Evolutionary conservation across 2,113 vertebrate species (phyloP).

Genomic region (Ictalurus punctatus): DNA sequence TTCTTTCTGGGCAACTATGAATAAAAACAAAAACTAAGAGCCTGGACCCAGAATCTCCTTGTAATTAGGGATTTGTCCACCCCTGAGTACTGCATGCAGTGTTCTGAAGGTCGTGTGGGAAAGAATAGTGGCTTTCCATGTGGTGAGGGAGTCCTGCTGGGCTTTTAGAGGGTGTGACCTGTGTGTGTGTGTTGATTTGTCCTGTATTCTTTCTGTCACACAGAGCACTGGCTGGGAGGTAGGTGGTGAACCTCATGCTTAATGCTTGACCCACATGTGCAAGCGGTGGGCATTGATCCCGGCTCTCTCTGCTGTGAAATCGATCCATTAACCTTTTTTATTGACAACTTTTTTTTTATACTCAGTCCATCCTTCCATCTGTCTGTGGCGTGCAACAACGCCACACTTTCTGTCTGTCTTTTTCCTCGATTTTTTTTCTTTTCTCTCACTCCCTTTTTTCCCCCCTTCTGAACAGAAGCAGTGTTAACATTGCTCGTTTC

Average conservation of each 20-base stretch:
- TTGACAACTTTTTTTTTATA: slow-evolving; percentile 62
- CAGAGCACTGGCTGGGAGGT: slow-evolving; percentile 99
- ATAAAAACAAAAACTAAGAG: neutral
- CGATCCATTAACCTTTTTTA: slow-evolving; percentile 90
- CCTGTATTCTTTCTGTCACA: slow-evolving; percentile 88
- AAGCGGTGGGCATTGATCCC: slow-evolving; percentile 85
- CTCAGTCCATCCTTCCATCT: slow-evolving; percentile 58
- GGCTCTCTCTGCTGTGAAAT: slow-evolving; percentile 84
- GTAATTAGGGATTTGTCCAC: neutral
- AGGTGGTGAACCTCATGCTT: slow-evolving; percentile 85
- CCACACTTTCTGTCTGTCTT: slow-evolving; percentile 14
- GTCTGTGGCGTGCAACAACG: slow-evolving; percentile 62
- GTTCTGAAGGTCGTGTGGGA: neutral
- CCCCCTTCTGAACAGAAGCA: slow-evolving; percentile 54
- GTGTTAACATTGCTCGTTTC: slow-evolving; percentile 68
- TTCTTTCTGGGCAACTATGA: neutral
- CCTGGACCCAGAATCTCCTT: neutral
- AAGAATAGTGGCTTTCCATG: slow-evolving; percentile 4
- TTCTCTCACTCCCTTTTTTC: slow-evolving; percentile 34
- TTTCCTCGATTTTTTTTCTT: slow-evolving; percentile 1
- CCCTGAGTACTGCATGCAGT: slow-evolving; percentile 11
- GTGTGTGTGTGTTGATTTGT: slow-evolving; percentile 78
- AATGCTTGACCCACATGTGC: slow-evolving; percentile 94
- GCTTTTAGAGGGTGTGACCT: slow-evolving; percentile 45
- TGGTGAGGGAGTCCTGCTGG: slow-evolving; percentile 16